phyloP scores from a whole-genome alignment of 2,888 invertebrate species.

The Scaptomyza polygonia region DNA sequence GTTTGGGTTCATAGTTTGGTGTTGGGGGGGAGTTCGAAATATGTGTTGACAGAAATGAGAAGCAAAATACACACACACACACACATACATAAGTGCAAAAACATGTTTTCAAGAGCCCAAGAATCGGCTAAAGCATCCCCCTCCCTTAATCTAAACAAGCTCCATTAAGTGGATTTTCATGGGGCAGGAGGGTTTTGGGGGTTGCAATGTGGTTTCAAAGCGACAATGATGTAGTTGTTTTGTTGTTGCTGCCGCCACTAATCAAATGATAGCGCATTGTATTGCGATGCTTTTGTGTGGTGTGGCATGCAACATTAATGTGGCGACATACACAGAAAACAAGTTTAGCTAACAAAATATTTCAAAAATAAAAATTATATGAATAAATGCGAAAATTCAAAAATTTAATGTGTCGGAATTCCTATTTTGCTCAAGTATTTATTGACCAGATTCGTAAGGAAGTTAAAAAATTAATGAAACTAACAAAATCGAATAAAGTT shows the following conservation, averaged over 20 bases:
- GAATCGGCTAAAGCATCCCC: slow-evolving; percentile 39
- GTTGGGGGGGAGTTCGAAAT: neutral
- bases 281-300: slow-evolving; percentile 41
- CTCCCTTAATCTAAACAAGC: slow-evolving; percentile 30
- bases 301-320: slow-evolving; percentile 59
- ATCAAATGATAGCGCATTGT: slow-evolving; percentile 69
- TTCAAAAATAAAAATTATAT: too few species aligned
- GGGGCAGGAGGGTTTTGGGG: slow-evolving; percentile 1
- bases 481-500: too few species aligned
- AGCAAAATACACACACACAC: neutral
- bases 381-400: too few species aligned
- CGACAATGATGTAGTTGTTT: slow-evolving; percentile 49
- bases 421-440: too few species aligned
- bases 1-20: slow-evolving; percentile 43
- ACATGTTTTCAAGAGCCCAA: slow-evolving; percentile 62
- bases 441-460: too few species aligned
- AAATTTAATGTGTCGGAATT: too few species aligned
- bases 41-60: slow-evolving; percentile 7
- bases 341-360: too few species aligned
- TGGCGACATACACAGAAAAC: slow-evolving; percentile 27
- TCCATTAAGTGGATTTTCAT: neutral
- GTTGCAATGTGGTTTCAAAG: slow-evolving; percentile 19
- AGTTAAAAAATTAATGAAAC: too few species aligned
- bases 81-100: slow-evolving; percentile 69
- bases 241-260: slow-evolving; percentile 50